Conservation (phyloP, 2,113 vertebrate genomes). For the Psephotus haematonotus region DNA sequence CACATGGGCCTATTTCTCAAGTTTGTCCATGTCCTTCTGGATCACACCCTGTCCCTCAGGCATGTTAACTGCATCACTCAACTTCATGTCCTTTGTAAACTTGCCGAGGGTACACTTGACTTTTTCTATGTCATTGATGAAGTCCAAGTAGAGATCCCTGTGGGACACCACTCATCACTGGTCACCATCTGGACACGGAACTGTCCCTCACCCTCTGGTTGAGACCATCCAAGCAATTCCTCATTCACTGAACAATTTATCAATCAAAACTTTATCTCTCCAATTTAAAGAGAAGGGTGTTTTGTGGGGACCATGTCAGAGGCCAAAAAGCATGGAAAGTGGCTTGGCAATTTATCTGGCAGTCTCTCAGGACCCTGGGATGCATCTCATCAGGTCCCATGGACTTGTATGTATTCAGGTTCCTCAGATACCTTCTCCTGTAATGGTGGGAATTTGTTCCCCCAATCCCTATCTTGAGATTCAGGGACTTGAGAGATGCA, state of each 20-base stretch:
- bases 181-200: not conserved
- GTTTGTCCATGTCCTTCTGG: too few species aligned
- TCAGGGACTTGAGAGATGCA: too few species aligned
- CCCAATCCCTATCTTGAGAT: not conserved
- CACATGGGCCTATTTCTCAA: too few species aligned
- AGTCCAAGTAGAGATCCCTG: not conserved
- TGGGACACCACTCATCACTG: not conserved
- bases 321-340: too few species aligned
- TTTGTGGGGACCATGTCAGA: not conserved
- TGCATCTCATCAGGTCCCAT: too few species aligned
- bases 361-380: too few species aligned
- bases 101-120: not conserved
- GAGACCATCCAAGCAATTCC: not conserved
- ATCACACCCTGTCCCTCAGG: not conserved
- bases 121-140: not conserved
- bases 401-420: too few species aligned
- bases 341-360: not conserved
- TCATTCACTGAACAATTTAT: not conserved
- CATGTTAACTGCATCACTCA: not conserved
- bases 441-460: not conserved
- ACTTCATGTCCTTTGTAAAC: not conserved
- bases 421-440: too few species aligned
- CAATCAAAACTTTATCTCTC: not conserved
- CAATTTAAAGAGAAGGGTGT: not conserved
- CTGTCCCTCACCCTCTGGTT: not conserved